Evolutionary conservation across 1,140 invertebrate genomes (phyloP), one percentile per base, ranked within the genome.

Genomic region (Portunus trituberculatus): DNA sequence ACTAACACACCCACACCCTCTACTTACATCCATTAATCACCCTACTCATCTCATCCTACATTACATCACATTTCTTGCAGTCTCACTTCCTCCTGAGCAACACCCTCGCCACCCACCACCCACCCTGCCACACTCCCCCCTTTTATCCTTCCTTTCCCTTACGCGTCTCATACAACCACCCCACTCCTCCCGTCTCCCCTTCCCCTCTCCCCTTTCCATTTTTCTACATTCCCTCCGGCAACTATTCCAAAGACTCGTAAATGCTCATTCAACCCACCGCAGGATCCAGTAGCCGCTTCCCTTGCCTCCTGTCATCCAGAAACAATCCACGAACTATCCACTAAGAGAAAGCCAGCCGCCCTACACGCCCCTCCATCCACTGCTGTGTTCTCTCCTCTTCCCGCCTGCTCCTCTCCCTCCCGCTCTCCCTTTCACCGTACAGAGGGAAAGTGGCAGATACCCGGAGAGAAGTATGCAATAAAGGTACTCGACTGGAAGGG

Each of bases 311-410:
- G 67, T 76, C 67, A 76, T 76, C 67, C 67, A 76, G 20, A 76
- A 76, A 76, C 67, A 76, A 76, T 76, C 67, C 67, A 76, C 67
- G 67, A 76, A 76, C 67, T 76, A 76, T 76, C 67, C 67, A 76
- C 20, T n/a, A 76, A 76, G 67, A 76, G 67, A 76, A 76, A 76
- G 67, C 67, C 67, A 76, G 25, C 67, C 16, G n/a, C 67, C 67
- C 67, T n/a, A 25, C 25, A 76, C 67, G 20, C 0, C 20, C 67
- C 67, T n/a, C 67, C 6, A 76, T n/a, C 67, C 67, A n/a, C 67
- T 76, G 12, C 67, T 20, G 20, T 25, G 12, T 20, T 76, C 20
- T 76, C 67, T 76, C 67, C 67, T n/a, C 67, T 76, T 20, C 67
- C 67, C 25, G 6, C 67, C 67, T 20, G 2, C 67, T n/a, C 25